These are phyloP conservation scores for Biston stratarius DNA, from an alignment of 2,888 invertebrate species.

Conservation along the genomic window DNA sequence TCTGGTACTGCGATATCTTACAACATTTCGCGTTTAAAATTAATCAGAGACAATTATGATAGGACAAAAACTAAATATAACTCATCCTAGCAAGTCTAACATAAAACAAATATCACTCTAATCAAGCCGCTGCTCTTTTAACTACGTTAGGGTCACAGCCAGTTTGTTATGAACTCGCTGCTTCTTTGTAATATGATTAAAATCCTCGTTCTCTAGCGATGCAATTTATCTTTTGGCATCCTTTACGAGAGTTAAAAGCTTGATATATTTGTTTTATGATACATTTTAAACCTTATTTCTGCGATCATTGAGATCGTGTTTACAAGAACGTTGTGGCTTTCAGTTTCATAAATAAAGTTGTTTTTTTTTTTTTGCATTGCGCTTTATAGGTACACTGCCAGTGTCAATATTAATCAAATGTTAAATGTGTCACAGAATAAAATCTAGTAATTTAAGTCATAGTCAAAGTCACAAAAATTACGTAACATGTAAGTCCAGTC, in stretches of 20 bases:
- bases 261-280: constrained; percentile 9
- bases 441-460: too few species aligned
- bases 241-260: constrained; percentile 10
- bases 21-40: too few species aligned
- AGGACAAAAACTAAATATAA: neutral
- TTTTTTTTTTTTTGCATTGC: too few species aligned
- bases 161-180: constrained; percentile 31
- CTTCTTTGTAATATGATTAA: constrained; percentile 38
- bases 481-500: too few species aligned
- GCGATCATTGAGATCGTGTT: neutral
- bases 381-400: neutral
- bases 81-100: neutral
- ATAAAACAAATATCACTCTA: constrained; percentile 23
- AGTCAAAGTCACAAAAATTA: too few species aligned
- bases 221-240: constrained; percentile 30
- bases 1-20: too few species aligned
- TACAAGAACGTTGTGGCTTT: neutral
- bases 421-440: too few species aligned
- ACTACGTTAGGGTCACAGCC: constrained; percentile 35
- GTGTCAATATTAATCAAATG: neutral
- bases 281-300: constrained; percentile 2
- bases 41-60: too few species aligned
- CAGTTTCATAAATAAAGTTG: neutral
- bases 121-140: constrained; percentile 27
- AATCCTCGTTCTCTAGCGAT: constrained; percentile 27